These are phyloP conservation scores for Cyanistes caeruleus DNA, from an alignment of 2,113 vertebrate species.

Conservation along the genomic window DNA sequence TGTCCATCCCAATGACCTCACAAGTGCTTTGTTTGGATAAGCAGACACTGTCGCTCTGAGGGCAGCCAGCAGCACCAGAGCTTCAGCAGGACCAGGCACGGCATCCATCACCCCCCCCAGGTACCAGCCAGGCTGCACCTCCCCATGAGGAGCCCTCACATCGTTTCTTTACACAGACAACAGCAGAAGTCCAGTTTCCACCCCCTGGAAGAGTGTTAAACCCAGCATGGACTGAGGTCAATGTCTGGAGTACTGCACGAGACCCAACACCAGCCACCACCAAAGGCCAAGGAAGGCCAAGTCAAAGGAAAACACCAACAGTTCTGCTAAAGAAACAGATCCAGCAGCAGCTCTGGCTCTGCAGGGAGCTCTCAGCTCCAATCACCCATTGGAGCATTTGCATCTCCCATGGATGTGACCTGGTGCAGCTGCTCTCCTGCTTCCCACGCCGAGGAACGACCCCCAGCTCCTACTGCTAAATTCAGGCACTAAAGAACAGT, in stretches of 20 bases:
- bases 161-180: accelerated
- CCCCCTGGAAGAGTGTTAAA: not conserved
- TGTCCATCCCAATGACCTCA: not conserved
- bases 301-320: not conserved
- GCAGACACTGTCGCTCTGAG: accelerated
- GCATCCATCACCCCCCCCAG: not conserved
- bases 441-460: accelerated
- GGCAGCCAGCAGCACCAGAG: not conserved
- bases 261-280: not conserved
- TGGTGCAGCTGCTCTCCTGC: not conserved
- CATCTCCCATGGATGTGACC: not conserved
- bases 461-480: not conserved
- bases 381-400: accelerated
- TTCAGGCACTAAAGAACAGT: not conserved
- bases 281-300: not conserved
- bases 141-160: accelerated
- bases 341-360: not conserved
- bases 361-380: not conserved
- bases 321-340: not conserved
- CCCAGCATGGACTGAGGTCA: not conserved
- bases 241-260: accelerated
- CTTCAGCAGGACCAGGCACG: accelerated
- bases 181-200: not conserved
- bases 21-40: not conserved
- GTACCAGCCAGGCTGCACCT: not conserved